phyloP scores from a whole-genome alignment of 1,140 invertebrate species.

The Cryptotermes secundus region DNA sequence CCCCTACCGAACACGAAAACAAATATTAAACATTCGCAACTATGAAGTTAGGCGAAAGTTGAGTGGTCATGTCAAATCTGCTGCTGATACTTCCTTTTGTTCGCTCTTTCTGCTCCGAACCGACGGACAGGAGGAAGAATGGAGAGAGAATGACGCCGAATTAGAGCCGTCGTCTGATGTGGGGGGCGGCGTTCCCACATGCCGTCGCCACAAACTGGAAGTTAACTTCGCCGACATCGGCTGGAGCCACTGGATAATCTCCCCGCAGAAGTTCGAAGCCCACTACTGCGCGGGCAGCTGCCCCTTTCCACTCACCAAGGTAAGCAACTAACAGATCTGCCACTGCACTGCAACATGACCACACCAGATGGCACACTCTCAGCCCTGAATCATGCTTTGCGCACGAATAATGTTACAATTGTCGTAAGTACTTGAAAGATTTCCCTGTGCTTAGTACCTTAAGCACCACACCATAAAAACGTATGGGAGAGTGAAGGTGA shows the following conservation, averaged over 20 bases:
- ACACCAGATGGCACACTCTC: too few species aligned
- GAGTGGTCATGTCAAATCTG: too few species aligned
- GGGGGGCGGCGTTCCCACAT: conserved; percentile 37
- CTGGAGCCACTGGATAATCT: conserved; percentile 62
- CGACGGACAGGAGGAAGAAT: background rate
- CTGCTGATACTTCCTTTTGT: background rate
- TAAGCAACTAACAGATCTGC: conserved; percentile 37
- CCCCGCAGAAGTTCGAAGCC: conserved; percentile 64
- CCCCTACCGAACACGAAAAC: too few species aligned
- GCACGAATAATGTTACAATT: too few species aligned
- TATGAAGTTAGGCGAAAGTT: too few species aligned
- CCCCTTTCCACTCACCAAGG: conserved; percentile 54
- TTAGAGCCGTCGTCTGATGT: conserved; percentile 38
- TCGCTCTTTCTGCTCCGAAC: background rate
- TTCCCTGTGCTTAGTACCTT: too few species aligned
- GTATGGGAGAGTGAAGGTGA: too few species aligned
- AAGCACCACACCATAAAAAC: too few species aligned
- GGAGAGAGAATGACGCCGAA: background rate
- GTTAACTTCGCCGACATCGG: conserved; percentile 66
- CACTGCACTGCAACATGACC: too few species aligned
- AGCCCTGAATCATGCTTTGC: too few species aligned
- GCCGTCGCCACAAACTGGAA: conserved; percentile 51
- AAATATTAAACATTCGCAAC: too few species aligned
- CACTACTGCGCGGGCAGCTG: conserved; percentile 66
- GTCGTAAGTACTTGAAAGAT: too few species aligned